phyloP scores from a whole-genome alignment of 2,888 invertebrate genomes.

The Heliconius aoede region DNA sequence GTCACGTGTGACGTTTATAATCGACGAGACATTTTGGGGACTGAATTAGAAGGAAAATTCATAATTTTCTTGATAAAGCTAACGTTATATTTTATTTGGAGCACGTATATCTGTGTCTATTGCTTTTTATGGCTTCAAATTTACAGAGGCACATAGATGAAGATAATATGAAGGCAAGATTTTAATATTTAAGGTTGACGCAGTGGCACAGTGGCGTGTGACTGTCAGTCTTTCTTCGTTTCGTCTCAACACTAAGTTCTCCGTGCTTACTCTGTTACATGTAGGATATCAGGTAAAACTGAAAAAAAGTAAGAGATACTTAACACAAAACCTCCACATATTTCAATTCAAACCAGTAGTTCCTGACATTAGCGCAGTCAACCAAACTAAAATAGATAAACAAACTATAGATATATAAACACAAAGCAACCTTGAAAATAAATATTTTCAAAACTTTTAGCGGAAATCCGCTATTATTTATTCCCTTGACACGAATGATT shows the following conservation, averaged over 20 bases:
- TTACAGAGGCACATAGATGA: too few relatives aligned
- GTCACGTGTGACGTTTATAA: constrained; percentile 19
- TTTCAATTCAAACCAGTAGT: not conserved
- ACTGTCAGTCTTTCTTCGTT: too few relatives aligned
- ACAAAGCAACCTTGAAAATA: not conserved
- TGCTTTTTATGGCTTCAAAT: too few relatives aligned
- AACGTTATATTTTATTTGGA: not conserved
- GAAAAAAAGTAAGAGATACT: not conserved
- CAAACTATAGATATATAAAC: not conserved
- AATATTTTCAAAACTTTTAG: too few relatives aligned
- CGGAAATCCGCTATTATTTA: too few relatives aligned
- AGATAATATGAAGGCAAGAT: too few relatives aligned
- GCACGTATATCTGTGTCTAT: too few relatives aligned
- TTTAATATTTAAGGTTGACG: too few relatives aligned
- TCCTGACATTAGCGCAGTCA: not conserved
- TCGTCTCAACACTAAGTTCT: too few relatives aligned
- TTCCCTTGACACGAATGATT: constrained; percentile 55
- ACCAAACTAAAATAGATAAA: not conserved
- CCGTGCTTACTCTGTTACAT: too few relatives aligned
- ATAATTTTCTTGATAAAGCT: not conserved
- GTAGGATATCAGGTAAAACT: too few relatives aligned
- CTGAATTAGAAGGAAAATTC: not conserved
- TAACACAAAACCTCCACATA: not conserved
- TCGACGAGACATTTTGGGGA: constrained; percentile 5
- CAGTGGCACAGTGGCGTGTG: too few relatives aligned